Evolutionary conservation across 1,140 invertebrate genomes (phyloP).

Genomic region (Cydia strobilella): DNA sequence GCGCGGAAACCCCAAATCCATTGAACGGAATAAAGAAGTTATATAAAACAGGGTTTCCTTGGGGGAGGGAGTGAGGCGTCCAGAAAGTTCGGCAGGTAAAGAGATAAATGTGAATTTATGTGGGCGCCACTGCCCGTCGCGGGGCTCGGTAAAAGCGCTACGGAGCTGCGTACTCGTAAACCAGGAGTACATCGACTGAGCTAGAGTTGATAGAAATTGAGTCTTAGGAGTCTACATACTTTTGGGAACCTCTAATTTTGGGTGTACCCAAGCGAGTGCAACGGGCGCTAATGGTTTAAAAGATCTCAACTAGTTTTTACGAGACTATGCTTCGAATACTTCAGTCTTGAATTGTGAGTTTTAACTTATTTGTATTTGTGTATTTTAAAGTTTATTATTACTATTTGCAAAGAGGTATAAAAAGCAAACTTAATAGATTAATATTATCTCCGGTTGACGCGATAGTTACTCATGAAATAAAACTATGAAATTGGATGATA

Average conservation of each 20-base stretch:
- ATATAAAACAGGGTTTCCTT: slow-evolving; percentile 63
- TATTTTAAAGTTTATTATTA: no score
- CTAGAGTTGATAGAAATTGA: background rate
- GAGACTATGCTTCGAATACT: no score
- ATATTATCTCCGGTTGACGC: no score
- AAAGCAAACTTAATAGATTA: no score
- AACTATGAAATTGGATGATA: no score
- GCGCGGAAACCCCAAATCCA: slow-evolving; percentile 45
- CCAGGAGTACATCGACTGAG: background rate
- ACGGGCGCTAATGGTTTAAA: no score
- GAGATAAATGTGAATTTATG: slow-evolving; percentile 70
- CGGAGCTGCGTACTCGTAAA: slow-evolving; percentile 16
- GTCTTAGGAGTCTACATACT: background rate
- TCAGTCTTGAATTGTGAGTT: background rate
- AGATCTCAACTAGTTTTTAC: no score
- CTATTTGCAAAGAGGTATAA: no score
- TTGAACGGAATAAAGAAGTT: slow-evolving; percentile 57
- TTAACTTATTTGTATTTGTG: no score
- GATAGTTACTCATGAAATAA: no score
- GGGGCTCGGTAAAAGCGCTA: slow-evolving; percentile 43
- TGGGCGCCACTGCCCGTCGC: slow-evolving; percentile 45
- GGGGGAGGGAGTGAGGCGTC: slow-evolving; percentile 58
- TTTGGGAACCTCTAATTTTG: no score
- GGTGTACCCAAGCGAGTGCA: no score
- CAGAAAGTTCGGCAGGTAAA: slow-evolving; percentile 67